Base-by-base conservation (phyloP, 1,140 invertebrate species). In the Cyclina sinensis region DNA sequence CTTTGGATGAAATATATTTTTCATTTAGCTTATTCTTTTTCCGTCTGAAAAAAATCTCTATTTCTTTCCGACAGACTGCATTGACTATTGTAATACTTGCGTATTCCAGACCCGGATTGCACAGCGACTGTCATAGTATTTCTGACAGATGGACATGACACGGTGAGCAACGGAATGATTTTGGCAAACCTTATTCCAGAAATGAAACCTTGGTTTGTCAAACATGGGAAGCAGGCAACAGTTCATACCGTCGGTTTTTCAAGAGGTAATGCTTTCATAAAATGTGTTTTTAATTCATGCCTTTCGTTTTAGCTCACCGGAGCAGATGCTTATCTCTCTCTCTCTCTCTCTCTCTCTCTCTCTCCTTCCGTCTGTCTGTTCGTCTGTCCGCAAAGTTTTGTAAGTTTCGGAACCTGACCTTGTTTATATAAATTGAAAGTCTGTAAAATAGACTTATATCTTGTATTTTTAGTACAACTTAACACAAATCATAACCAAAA, bases 101-200 rank as follows among this genome's bases (percentile, higher is more conserved):
- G 59, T 65, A 30, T 78, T 51, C 0, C 62, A 87, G 84, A 70
- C 12, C 46, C 73, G 24, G 18, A 82, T 9, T 81, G 37, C 46
- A 65, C 18, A 18, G 57, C 65, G 18, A 89, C 83, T 14, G 82
- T 86, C 0, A 39, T 91, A 11, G 65, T 91, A 37, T 89, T 91
- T 59, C n/a, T 91, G 32, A 91, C 90, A 14, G 90, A 91, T 46
- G 90, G 90, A 21, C 30, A 48, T 9, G 86, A 91, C 79, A 86
- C 86, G 18, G 16, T 14, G 3, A 81, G 43, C 27, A 24, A 0
- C 2, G n/a, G 7, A 12, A 14, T 37, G 14, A 11, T 16, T 18
- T 5, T 21, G 7, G 18, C 43, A 1, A 4, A 46, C 0, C 18
- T 73, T 3, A 24, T 81, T 9, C 30, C 30, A 1, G 16, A 14